Evolutionary conservation across 92 coral and sea anemone species (phyloP).

Genomic region (Porites rus): DNA sequence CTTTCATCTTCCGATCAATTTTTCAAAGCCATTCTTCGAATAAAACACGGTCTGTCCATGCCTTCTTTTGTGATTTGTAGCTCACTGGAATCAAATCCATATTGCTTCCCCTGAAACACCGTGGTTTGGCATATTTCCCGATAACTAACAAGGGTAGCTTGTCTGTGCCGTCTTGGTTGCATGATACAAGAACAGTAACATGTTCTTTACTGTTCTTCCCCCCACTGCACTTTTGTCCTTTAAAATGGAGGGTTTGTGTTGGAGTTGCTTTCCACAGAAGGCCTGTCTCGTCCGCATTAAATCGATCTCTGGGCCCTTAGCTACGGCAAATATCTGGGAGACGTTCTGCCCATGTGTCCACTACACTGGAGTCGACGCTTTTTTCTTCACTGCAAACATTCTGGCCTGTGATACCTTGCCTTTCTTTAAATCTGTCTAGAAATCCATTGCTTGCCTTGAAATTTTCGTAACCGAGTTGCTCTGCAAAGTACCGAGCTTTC

Average conservation of each 20-base stretch:
- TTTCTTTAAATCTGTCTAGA: slow-evolving; percentile 45
- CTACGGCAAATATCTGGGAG: slow-evolving; percentile 54
- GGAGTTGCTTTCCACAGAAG: slow-evolving; percentile 50
- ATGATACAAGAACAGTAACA: slow-evolving; percentile 35
- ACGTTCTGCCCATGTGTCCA: slow-evolving; percentile 53
- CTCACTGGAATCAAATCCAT: slow-evolving; percentile 57
- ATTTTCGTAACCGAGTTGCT: slow-evolving; percentile 27
- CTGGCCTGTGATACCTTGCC: slow-evolving; percentile 44
- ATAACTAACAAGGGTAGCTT: slow-evolving; percentile 55
- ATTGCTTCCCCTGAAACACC: slow-evolving; percentile 55
- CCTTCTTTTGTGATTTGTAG: slow-evolving; percentile 43
- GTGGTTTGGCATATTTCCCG: slow-evolving; percentile 52
- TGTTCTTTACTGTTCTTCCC: slow-evolving; percentile 50
- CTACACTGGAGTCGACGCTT: slow-evolving; percentile 47
- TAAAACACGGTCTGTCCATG: slow-evolving; percentile 42
- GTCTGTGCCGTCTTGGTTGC: slow-evolving; percentile 56
- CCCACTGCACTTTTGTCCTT: slow-evolving; percentile 50
- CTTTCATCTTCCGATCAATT: slow-evolving; percentile 52
- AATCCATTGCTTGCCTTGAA: slow-evolving; percentile 42
- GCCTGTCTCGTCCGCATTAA: too few relatives aligned
- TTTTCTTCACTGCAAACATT: slow-evolving; percentile 47
- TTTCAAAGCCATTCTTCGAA: slow-evolving; percentile 53
- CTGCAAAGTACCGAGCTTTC: slow-evolving; percentile 45
- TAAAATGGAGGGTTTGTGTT: slow-evolving; percentile 31
- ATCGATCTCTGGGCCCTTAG: slow-evolving; percentile 27